Base-by-base conservation (phyloP, 1,140 invertebrate genomes). In the Apis cerana region DNA sequence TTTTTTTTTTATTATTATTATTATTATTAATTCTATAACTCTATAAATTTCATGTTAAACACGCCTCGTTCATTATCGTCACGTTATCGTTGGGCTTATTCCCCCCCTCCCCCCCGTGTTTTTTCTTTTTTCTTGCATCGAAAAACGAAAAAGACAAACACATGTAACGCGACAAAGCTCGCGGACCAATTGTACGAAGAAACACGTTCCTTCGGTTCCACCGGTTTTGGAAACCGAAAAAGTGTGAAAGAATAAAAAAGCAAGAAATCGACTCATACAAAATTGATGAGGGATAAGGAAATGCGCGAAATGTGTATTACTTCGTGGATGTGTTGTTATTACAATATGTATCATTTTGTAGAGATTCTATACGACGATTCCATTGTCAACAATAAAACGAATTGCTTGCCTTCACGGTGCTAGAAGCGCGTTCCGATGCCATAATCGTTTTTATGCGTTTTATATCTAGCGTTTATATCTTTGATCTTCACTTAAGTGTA, bases 381-480 rank as follows among this genome's bases (percentile, higher is more conserved):
- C 62, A 67, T 77, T 67, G 58, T 75, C 48, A 52, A 75, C n/a
- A 11, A 59, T 10, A 64, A 70, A 61, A 80, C 62, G 79, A 58
- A 76, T 76, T 54, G 64, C 72, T 76, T 76, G 72, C 64, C 72
- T 59, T 54, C 54, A 61, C 72, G 74, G 80, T 82, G 80, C 72
- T 82, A 68, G 80, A 68, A 76, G 72, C 80, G 80, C 80, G 62
- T 76, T 50, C 72, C 80, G 64, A 76, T 69, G 64, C 72, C 72
- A 54, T 76, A 76, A 17, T 65, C 61, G 58, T 56, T 52, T 15
- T 56, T 33, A 23, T 56, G 69, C 78, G 59, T 52, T 43, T 62
- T 9, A 48, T n/a, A 33, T 4, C 33, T 27, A 54, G 58, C 33
- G 33, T 54, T 21, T 21, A 62, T 56, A 56, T 62, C 21, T 23